Evolutionary conservation across 2,888 invertebrate species (phyloP).

Genomic region (Quadroppia sp.): DNA sequence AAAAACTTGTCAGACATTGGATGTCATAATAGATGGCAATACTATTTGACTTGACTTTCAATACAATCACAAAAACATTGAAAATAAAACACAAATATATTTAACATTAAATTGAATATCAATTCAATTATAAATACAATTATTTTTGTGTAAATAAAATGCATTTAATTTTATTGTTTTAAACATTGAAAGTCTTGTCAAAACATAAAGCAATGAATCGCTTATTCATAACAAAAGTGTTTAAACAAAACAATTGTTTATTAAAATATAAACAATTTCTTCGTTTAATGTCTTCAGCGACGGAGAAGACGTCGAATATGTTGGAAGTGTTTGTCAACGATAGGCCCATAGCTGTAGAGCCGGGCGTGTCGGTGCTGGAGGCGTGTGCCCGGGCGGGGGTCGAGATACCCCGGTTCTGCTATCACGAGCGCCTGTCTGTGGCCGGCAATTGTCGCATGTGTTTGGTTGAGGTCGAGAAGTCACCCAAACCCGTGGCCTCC

Average conservation of each 20-base stretch:
- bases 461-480: constrained; percentile 97
- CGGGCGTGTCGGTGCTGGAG: constrained; percentile 96
- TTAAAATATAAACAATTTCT: background rate
- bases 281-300: background rate
- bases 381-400: constrained; percentile 92
- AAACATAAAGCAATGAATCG: constrained; percentile 6
- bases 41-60: no score
- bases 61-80: no score
- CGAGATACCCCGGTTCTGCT: constrained; percentile 98
- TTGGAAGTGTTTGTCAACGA: constrained; percentile 97
- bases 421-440: constrained; percentile 95
- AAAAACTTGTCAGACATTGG: no score
- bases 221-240: background rate
- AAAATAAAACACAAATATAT: no score
- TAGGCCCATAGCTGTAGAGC: constrained; percentile 84
- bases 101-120: no score
- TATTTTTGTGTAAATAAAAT: no score
- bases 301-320: constrained; percentile 60
- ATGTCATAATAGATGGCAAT: no score
- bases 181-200: no score
- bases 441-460: constrained; percentile 98
- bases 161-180: no score
- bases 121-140: no score
- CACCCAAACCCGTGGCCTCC: constrained; percentile 95
- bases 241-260: background rate